These are phyloP conservation scores for Drosophila nigricruria DNA, from an alignment of 2,888 invertebrate species.

Conservation along the genomic window DNA sequence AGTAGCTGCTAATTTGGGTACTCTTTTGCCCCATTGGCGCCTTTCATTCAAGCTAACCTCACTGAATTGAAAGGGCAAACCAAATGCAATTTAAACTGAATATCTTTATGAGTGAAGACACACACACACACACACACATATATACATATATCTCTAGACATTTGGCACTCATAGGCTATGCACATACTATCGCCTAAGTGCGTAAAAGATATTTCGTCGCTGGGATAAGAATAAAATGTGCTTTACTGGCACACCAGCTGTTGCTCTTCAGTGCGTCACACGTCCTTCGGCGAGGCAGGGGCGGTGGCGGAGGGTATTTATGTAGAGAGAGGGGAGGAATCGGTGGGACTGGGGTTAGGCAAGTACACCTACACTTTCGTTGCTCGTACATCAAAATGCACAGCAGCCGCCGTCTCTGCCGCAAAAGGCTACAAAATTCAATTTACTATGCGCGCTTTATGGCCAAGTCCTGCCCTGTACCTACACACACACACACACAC, in stretches of 20 bases:
- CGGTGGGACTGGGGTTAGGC: not conserved
- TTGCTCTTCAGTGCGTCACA: constrained; percentile 47
- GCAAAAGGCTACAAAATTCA: constrained; percentile 79
- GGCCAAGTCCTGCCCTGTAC: constrained; percentile 56
- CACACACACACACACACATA: not conserved
- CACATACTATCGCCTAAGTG: constrained; percentile 30
- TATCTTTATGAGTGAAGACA: constrained; percentile 44
- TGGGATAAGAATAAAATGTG: constrained; percentile 35
- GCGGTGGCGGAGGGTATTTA: not conserved
- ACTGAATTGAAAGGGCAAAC: constrained; percentile 14
- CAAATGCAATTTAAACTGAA: constrained; percentile 66
- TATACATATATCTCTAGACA: constrained; percentile 25
- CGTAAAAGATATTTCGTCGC: constrained; percentile 35
- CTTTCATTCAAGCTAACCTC: constrained; percentile 40
- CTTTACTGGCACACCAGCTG: constrained; percentile 58
- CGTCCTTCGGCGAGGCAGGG: not conserved
- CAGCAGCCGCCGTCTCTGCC: constrained; percentile 47
- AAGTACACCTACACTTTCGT: constrained; percentile 39
- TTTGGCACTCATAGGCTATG: constrained; percentile 39
- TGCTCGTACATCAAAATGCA: constrained; percentile 60
- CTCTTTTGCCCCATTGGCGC: constrained; percentile 29
- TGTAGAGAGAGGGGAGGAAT: not conserved
- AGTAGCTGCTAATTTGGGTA: constrained; percentile 39
- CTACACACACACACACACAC: not conserved
- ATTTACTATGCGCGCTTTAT: constrained; percentile 80